Evolutionary conservation across 1,140 invertebrate genomes (phyloP), one percentile per base, ranked within the genome.

Genomic region (Arion vulgaris): DNA sequence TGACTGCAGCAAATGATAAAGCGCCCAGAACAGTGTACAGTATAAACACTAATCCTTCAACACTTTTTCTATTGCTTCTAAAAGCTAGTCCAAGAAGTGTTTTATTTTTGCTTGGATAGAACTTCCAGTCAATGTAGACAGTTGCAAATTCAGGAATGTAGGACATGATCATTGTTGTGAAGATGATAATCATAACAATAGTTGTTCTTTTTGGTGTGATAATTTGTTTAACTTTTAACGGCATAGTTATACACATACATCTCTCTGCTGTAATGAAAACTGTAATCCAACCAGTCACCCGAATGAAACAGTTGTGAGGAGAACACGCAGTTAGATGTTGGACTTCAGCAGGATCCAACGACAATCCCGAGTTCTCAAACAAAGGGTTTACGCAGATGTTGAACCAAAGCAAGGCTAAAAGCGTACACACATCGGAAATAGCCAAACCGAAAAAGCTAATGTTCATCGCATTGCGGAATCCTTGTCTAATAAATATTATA

Each of bases 241-340:
- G 76, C 51, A 45, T 36, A 13, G 38, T 45, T 28, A 79, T 68
- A n/a, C 76, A 79, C 0, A 79, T 23, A 28, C 76, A 79, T n/a
- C 76, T 62, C 28, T 79, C 76, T 15, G 45, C 36, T 1, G 76
- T 68, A n/a, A 79, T 68, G 34, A 66, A 79, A n/a, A 34, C 76
- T 11, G 76, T 79, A 26, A 79, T 79, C 53, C 76, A 79, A 57
- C 76, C 34, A 39, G 38, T 79, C 4, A 79, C 41, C 7, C 76
- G 19, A 36, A 53, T 66, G 41, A 79, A 79, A 26, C 53, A 66
- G 62, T 36, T 38, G 51, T 68, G 51, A 39, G 57, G 51, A 23
- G 28, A 79, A 17, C 76, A 49, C 1, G 36, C 36, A 5, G 76
- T 66, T 1, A 79, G 57, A 34, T 79, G 45, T n/a, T 79, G 53